Base-by-base conservation (phyloP, 2,797 vertebrate species). In the Ctenopoma multispine region DNA sequence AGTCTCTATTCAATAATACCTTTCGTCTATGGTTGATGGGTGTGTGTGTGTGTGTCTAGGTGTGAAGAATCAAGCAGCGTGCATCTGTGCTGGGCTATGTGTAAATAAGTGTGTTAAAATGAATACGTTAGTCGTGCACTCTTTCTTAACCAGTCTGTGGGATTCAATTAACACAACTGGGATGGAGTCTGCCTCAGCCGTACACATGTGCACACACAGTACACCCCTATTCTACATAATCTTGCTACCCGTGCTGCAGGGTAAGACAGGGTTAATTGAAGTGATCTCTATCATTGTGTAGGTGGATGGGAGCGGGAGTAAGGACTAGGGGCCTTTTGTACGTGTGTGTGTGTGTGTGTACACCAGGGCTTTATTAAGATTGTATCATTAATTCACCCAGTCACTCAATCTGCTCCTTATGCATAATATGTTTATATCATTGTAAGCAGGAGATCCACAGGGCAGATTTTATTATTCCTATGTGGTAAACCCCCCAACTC, bases 211-310 rank as follows among this genome's bases (percentile, higher is more conserved):
- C 49, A 46, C 40, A 46, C 58, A 21, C 15, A 38, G 7, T 17
- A 41, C 40, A 69, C 29, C 55, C 69, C 68, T 72, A 44, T 47
- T 89, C 77, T 82, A 53, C 81, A 88, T 89, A 83, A 90, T 87
- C 80, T 83, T 74, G 58, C 75, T 69, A 60, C 44, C 36, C 38
- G 12, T 74, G 66, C 79, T 80, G 72, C 81, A 86, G 77, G 67
- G 63, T 77, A 80, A 78, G 73, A 73, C 72, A 59, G 90, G 90
- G 92, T 93, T 95, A 93, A 94, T 93, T 93, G 91, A 90, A 91
- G 92, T 92, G 90, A 89, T 90, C 80, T 85, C 85, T 72, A 90
- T 82, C 74, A 73, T 75, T 38, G 79, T 73, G 79, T 79, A 74
- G 78, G 66, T 82, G 81, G 72, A 74, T 79, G 69, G 78, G 69